Evolutionary conservation across 2,888 invertebrate species (phyloP).

Genomic region (Dolichomitus sp.): DNA sequence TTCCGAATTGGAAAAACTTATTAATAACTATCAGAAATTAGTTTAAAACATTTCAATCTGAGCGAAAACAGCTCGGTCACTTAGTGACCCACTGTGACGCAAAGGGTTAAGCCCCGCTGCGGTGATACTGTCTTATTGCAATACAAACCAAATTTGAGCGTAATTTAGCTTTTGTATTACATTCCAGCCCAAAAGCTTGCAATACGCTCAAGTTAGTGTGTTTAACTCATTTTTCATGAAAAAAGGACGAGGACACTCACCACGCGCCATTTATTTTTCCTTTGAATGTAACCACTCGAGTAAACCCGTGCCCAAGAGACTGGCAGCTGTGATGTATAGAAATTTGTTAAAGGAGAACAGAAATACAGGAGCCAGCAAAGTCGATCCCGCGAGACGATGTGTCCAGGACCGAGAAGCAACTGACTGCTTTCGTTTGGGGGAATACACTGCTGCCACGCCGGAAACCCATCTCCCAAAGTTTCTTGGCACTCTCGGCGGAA

Average conservation of each 20-base stretch:
- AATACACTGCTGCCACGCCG: constrained; percentile 17
- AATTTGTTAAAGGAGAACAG: constrained; percentile 3
- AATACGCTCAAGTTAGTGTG: too few species aligned
- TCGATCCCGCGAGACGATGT: constrained; percentile 50
- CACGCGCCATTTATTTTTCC: constrained; percentile 50
- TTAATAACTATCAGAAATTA: too few species aligned
- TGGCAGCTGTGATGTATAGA: not conserved
- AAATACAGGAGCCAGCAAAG: constrained; percentile 16
- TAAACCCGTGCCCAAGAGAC: constrained; percentile 1
- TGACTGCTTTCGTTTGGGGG: constrained; percentile 42
- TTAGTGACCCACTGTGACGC: too few species aligned
- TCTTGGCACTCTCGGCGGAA: constrained; percentile 60
- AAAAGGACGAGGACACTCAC: constrained; percentile 18
- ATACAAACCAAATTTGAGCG: too few species aligned
- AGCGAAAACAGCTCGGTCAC: too few species aligned
- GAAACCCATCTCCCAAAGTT: constrained; percentile 53
- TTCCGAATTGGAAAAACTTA: too few species aligned
- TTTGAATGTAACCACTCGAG: constrained; percentile 27
- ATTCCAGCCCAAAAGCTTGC: too few species aligned
- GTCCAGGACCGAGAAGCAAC: constrained; percentile 56
- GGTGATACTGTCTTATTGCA: too few species aligned
- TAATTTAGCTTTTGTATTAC: too few species aligned
- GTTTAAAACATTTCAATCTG: too few species aligned
- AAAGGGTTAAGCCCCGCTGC: too few species aligned
- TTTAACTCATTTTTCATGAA: too few species aligned